These are phyloP conservation scores for Tetragonisca angustula DNA, from an alignment of 2,888 invertebrate species.

Conservation along the genomic window DNA sequence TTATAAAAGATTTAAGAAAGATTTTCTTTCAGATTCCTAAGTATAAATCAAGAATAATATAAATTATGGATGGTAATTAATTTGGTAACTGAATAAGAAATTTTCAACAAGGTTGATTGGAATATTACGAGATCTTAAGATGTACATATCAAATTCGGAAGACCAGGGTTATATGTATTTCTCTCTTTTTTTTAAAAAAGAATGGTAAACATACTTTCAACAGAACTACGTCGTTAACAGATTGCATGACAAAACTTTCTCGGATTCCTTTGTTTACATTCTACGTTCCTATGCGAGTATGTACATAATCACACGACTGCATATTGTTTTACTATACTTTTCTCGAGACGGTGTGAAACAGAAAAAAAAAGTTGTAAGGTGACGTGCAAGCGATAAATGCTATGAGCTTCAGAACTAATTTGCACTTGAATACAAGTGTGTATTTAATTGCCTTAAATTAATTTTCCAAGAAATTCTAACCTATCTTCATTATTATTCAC, in stretches of 20 bases:
- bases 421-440: neutral
- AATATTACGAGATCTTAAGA: neutral
- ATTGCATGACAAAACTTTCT: constrained; percentile 39
- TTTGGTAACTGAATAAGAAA: neutral
- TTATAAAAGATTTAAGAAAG: neutral
- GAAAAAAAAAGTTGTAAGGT: neutral
- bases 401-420: neutral
- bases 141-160: neutral
- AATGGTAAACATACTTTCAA: constrained; percentile 13
- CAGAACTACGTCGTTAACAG: constrained; percentile 25
- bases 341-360: neutral
- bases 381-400: neutral
- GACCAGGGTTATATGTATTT: too few species aligned
- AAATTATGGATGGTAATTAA: neutral
- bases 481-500: neutral
- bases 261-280: constrained; percentile 41
- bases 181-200: neutral
- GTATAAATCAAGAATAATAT: neutral
- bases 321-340: constrained; percentile 2
- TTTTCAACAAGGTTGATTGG: neutral
- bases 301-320: neutral
- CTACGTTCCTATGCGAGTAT: neutral
- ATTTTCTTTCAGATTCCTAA: neutral
- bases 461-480: neutral
- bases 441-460: neutral